Base-by-base conservation (phyloP, 1,140 invertebrate species). In the Drosophila kurseongensis region DNA sequence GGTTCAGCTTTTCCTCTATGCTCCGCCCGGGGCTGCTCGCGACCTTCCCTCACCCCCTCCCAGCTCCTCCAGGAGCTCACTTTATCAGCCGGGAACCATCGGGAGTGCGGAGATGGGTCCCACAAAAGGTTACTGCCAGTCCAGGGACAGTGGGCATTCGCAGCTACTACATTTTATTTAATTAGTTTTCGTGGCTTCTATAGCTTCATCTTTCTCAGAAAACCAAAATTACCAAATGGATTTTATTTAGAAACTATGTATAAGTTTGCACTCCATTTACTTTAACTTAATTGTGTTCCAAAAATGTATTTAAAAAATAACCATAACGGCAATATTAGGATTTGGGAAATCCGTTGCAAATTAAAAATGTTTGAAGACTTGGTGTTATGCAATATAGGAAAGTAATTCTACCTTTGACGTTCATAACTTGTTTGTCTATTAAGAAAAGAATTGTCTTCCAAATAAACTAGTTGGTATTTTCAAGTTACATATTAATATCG, bases 51-150 rank as follows among this genome's bases (percentile, higher is more conserved):
- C 38, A 5, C 44, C 10, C 7, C 13, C 42, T 9, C 10, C 8
- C 18, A 16, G n/a, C 58, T 14, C 4, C 18, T 12, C 18, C 55
- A 56, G 42, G 18, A 60, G 41, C 57, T 68, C 29, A 47, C 60
- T 66, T 81, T 86, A 88, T 88, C 82, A 86, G 75, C 71, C 65
- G 67, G 61, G 47, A 68, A 72, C 71, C 66, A 86, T 86, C 82
- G 66, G 47, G 38, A 68, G 57, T 62, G 45, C 47, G 40, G 35
- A 65, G 12, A 27, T 50, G 71, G 52, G 10, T 40, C 23, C 45
- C 16, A 58, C 50, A 38, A 59, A 68, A 77, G 80, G 83, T 72
- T 82, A 51, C 54, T 62, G 63, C 63, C 78, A 65, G 75, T 85
- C 62, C 29, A 18, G 38, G 4, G 13, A 74, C 58, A 75, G 68